Base-by-base conservation (phyloP, 1,140 invertebrate species). In the Parapsyche elsis region DNA sequence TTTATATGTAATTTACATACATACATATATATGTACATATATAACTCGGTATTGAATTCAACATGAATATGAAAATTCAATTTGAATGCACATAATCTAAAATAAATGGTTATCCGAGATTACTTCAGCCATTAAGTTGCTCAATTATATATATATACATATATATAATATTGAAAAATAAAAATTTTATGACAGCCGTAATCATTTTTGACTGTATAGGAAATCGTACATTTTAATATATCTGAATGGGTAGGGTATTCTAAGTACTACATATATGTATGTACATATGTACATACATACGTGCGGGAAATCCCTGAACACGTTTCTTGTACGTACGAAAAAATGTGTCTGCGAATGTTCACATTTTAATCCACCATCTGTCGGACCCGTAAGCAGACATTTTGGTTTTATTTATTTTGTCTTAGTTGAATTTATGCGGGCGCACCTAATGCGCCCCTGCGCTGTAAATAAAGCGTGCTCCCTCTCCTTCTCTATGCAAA, bases 351-450 rank as follows among this genome's bases (percentile, higher is more conserved):
- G 49, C 49, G 10, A 16, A 53, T 12, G 16, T 12, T 53, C 23
- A 23, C 24, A 14, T 67, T 26, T 67, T 26, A 67, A 67, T 67
- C 64, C 24, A 23, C 64, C 16, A 61, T 61, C 57, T 21, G 57
- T 61, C 57, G 57, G 16, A 38, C 2, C 30, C 57, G 57, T 38
- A 38, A 38, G 30, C 21, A 61, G n/a, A 61, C 57, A 21, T 61
- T 61, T 61, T 16, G 57, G 57, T 26, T 26, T 67, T 67, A 67
- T 77, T 77, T 77, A 77, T 77, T 77, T 49, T 64, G 26, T 77
- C 49, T 64, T 77, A 77, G 57, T 44, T 19, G 53, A 44, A 77
- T 77, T 64, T 77, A 77, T 77, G 57, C 19, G 46, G 46, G 46
- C 45, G 46, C 45, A n/a, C 24, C 64, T 67, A 67, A 67, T 67